A percentile compares a stretch with the other conserved stretches of the same genome.
Evolutionary conservation across 2,113 vertebrate species (phyloP).

Genomic region (Charina bottae): DNA sequence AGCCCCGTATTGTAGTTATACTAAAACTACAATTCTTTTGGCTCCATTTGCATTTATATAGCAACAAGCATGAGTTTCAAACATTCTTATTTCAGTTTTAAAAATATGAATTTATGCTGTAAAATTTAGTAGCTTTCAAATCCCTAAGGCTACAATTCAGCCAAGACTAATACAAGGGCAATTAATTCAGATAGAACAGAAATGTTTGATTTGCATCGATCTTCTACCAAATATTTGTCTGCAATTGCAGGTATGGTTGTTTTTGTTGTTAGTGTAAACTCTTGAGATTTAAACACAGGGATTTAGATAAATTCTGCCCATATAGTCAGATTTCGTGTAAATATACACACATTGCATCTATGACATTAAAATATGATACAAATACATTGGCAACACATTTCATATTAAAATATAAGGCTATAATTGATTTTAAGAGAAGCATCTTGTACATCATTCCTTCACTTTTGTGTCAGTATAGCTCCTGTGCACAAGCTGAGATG

Average conservation of each 20-base stretch:
- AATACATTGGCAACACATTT: neutral
- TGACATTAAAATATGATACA: neutral
- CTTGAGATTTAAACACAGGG: neutral
- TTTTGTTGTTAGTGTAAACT: neutral
- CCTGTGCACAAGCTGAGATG: neutral
- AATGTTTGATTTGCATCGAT: neutral
- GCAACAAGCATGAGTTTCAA: rapidly evolving
- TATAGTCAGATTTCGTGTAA: neutral
- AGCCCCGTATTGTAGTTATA: neutral
- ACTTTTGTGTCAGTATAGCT: neutral
- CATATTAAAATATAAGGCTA: neutral
- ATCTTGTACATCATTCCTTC: neutral
- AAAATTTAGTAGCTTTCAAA: neutral
- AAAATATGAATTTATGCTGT: neutral
- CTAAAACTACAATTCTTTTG: neutral
- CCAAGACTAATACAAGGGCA: neutral
- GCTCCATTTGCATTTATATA: neutral
- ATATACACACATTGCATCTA: neutral
- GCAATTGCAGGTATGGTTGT: neutral
- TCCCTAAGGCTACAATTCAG: neutral
- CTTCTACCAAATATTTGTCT: neutral
- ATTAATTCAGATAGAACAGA: neutral
- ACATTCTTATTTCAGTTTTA: constrained; percentile 18
- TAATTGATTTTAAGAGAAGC: neutral
- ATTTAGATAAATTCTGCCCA: neutral